phyloP scores from a whole-genome alignment of 2,888 invertebrate species.

The Xylocampa areola region DNA sequence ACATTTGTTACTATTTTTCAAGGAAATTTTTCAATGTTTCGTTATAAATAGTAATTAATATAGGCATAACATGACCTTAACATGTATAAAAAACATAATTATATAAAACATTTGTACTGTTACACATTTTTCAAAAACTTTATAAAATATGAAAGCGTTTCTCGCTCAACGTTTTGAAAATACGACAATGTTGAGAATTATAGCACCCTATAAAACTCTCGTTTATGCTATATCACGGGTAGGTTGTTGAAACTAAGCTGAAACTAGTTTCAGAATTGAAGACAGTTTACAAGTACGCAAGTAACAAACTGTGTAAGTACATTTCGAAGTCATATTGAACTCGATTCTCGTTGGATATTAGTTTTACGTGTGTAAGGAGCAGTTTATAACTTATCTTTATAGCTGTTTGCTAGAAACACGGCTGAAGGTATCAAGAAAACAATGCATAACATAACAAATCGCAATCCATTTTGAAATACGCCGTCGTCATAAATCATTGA shows the following conservation, averaged over 20 bases:
- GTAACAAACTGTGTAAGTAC: constrained; percentile 65
- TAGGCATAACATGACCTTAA: too few relatives aligned
- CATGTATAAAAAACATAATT: too few relatives aligned
- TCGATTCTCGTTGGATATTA: constrained; percentile 57
- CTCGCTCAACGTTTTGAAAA: constrained; percentile 18
- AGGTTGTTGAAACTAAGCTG: constrained; percentile 53
- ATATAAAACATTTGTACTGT: constrained; percentile 1
- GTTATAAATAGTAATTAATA: too few relatives aligned
- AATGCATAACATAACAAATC: constrained; percentile 49
- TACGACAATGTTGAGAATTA: constrained; percentile 25
- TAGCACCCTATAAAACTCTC: constrained; percentile 48
- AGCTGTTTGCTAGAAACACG: constrained; percentile 29
- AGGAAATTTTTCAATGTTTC: too few relatives aligned
- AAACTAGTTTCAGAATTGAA: constrained; percentile 68
- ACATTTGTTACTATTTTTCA: too few relatives aligned
- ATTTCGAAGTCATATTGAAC: constrained; percentile 71
- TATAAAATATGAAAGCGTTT: constrained; percentile 29
- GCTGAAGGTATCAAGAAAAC: constrained; percentile 29
- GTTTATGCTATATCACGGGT: constrained; percentile 43
- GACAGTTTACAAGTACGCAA: constrained; percentile 65
- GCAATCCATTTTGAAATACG: constrained; percentile 27
- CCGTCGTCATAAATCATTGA: constrained; percentile 38
- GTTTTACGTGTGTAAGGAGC: constrained; percentile 55
- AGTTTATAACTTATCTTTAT: constrained; percentile 49
- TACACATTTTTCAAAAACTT: constrained; percentile 10